A percentile compares a stretch with the other conserved stretches of the same genome.
These are phyloP conservation scores for Drosophila percnosoma DNA, from an alignment of 2,888 invertebrate species.

Conservation along the genomic window DNA sequence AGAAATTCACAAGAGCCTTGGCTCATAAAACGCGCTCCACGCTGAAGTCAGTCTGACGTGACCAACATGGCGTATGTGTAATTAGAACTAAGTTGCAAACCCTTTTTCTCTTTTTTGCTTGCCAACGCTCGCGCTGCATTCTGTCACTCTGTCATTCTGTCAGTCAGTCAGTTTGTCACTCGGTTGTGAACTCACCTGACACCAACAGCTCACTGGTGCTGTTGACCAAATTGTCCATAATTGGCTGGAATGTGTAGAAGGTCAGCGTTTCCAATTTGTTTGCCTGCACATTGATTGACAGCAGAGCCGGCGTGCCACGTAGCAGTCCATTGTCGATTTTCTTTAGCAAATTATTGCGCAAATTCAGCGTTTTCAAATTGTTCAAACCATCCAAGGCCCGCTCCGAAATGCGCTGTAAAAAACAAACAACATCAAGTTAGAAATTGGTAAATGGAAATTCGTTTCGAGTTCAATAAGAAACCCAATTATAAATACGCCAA, in stretches of 20 bases:
- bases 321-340: conserved; percentile 90
- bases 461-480: background rate
- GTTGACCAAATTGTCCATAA: conserved; percentile 91
- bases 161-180: conserved; percentile 25
- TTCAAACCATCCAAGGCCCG: conserved; percentile 91
- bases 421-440: conserved; percentile 2
- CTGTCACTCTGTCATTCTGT: conserved; percentile 18
- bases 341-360: conserved; percentile 91
- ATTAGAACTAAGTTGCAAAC: conserved; percentile 66
- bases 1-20: conserved; percentile 36
- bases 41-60: background rate
- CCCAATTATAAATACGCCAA: conserved; percentile 1
- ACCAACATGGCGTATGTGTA: conserved; percentile 71
- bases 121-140: conserved; percentile 10
- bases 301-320: conserved; percentile 89
- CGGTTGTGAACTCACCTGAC: conserved; percentile 87
- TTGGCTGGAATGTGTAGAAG: conserved; percentile 90
- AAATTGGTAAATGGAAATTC: conserved; percentile 54
- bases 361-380: conserved; percentile 89
- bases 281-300: conserved; percentile 91
- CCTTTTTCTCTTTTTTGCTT: conserved; percentile 19
- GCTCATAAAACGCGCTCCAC: conserved; percentile 52
- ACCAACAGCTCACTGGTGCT: conserved; percentile 90
- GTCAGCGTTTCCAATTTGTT: conserved; percentile 92
- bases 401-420: conserved; percentile 88